A percentile compares a stretch with the other conserved stretches of the same genome.
Evolutionary conservation across 2,888 invertebrate species (phyloP).

Genomic region (Bembecia ichneumoniformis): DNA sequence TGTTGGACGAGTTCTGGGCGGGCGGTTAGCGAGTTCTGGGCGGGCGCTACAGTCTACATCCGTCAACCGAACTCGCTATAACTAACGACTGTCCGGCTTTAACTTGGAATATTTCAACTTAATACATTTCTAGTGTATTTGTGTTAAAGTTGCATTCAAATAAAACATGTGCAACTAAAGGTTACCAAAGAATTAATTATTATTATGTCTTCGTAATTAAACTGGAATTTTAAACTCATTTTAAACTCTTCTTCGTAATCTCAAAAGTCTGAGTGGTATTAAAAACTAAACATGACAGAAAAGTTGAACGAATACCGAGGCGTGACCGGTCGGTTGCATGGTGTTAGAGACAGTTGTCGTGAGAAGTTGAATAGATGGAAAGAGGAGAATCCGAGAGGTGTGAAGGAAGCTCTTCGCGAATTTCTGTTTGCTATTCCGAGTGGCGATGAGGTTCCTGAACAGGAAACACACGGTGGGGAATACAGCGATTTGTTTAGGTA

Average conservation of each 20-base stretch:
- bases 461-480: slow-evolving; percentile 47
- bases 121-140: neutral
- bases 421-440: slow-evolving; percentile 54
- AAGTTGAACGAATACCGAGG: slow-evolving; percentile 88
- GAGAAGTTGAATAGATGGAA: slow-evolving; percentile 76
- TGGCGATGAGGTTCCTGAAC: slow-evolving; percentile 47
- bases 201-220: neutral
- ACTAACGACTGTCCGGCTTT: slow-evolving; percentile 7
- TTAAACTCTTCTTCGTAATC: no score
- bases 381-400: slow-evolving; percentile 70
- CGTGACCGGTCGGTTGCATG: slow-evolving; percentile 78
- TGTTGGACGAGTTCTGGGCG: slow-evolving; percentile 33
- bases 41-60: slow-evolving; percentile 50
- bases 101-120: neutral
- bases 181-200: neutral
- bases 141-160: neutral
- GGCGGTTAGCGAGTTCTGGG: slow-evolving; percentile 40
- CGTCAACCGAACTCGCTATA: slow-evolving; percentile 24
- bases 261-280: no score
- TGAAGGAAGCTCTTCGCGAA: slow-evolving; percentile 64
- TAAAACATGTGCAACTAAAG: no score
- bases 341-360: slow-evolving; percentile 74
- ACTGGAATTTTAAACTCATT: no score
- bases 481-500: slow-evolving; percentile 58
- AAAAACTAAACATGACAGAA: slow-evolving; percentile 74